Conservation (phyloP, 2,797 vertebrate species). For the Leuciscus waleckii region DNA sequence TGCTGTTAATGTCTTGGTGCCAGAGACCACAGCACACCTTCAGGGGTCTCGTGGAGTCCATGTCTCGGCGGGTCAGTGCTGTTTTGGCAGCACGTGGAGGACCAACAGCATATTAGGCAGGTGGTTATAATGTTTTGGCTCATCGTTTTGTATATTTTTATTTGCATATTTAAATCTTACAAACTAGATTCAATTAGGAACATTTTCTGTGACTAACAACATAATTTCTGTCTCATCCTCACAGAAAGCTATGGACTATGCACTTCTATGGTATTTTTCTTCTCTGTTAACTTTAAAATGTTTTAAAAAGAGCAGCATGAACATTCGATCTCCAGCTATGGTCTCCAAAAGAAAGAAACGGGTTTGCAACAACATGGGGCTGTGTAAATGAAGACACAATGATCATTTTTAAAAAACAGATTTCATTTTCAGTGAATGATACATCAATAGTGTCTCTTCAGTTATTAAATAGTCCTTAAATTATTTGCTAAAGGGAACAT, state of each 20-base stretch:
- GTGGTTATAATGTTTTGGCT: background rate
- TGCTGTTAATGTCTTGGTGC: background rate
- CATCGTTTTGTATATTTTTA: background rate
- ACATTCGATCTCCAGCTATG: background rate
- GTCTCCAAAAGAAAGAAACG: background rate
- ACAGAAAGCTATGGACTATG: background rate
- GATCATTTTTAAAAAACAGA: background rate
- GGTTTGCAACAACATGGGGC: background rate
- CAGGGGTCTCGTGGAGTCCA: background rate
- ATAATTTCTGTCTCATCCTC: background rate
- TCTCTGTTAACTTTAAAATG: background rate
- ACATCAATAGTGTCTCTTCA: background rate
- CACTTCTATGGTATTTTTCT: background rate
- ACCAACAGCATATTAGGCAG: background rate
- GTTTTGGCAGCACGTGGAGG: background rate
- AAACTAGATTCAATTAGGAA: background rate
- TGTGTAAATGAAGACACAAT: background rate
- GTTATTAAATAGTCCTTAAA: background rate
- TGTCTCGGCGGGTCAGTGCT: background rate
- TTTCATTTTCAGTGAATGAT: background rate
- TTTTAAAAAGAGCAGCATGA: background rate
- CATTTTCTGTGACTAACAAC: background rate
- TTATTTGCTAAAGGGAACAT: background rate
- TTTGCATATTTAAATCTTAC: background rate
- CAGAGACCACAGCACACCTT: background rate